Conservation (phyloP, 2,888 invertebrate genomes). For the Bellardia pandia region DNA sequence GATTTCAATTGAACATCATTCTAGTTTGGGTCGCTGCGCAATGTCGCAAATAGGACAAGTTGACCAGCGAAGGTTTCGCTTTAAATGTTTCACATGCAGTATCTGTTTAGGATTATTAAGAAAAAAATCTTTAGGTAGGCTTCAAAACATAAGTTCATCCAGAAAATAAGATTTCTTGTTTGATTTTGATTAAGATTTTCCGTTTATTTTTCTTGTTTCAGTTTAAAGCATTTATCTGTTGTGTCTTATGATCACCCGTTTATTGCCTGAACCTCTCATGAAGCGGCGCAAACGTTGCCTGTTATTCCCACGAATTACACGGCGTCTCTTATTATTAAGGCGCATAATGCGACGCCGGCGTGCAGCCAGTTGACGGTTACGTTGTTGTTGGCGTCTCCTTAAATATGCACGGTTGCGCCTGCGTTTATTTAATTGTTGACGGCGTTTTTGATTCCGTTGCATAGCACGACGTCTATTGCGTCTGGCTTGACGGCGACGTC, state of each 20-base stretch:
- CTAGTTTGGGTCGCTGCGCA: no score
- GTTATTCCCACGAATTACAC: conserved; percentile 37
- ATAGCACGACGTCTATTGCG: neutral
- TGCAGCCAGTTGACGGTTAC: neutral
- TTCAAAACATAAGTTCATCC: neutral
- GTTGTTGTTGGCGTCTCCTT: neutral
- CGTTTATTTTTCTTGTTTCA: conserved; percentile 21
- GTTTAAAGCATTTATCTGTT: neutral
- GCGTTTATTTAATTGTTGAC: neutral
- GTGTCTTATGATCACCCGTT: conserved; percentile 46
- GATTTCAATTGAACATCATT: no score
- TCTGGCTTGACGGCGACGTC: conserved; percentile 69
- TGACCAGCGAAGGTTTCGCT: no score
- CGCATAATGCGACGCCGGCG: conserved; percentile 18
- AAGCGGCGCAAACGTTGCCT: conserved; percentile 75
- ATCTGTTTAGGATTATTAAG: no score
- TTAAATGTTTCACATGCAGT: no score
- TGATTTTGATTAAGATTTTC: conserved; percentile 10
- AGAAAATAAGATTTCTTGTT: neutral
- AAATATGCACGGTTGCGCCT: neutral
- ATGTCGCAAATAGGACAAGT: no score
- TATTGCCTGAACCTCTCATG: conserved; percentile 63
- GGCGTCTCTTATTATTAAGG: neutral
- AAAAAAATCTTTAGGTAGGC: no score
- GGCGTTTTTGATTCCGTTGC: conserved; percentile 1